These are phyloP conservation scores for Pampus argenteus DNA, from an alignment of 2,797 vertebrate species.

Conservation along the genomic window DNA sequence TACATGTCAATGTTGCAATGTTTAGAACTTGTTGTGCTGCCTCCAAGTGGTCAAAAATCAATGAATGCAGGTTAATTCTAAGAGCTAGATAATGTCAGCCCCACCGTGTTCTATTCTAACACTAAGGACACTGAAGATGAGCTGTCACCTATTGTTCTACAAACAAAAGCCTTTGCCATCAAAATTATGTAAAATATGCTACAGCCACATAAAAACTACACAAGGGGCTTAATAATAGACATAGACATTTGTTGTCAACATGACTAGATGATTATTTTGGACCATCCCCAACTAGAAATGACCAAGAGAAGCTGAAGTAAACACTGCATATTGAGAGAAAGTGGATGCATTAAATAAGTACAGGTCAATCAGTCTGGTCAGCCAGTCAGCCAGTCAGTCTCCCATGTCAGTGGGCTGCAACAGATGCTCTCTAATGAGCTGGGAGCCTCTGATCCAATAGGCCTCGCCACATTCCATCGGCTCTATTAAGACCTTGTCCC, in stretches of 20 bases:
- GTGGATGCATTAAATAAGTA: slow-evolving; percentile 26
- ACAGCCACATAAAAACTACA: neutral
- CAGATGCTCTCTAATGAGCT: slow-evolving; percentile 74
- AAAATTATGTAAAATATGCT: neutral
- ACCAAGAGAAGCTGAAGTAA: slow-evolving; percentile 19
- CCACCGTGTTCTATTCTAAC: neutral
- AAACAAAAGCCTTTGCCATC: too few species aligned
- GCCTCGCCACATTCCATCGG: slow-evolving; percentile 62
- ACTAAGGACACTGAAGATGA: neutral
- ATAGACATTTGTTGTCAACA: neutral
- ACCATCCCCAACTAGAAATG: neutral
- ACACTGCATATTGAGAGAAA: slow-evolving; percentile 23
- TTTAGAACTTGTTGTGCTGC: neutral
- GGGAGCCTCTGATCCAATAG: slow-evolving; percentile 61
- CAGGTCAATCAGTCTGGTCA: slow-evolving; percentile 51
- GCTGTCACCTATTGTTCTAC: neutral
- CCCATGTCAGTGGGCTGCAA: slow-evolving; percentile 58
- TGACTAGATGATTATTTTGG: neutral
- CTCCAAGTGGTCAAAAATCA: neutral
- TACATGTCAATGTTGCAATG: too few species aligned
- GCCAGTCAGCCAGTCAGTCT: slow-evolving; percentile 22
- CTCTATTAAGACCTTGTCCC: slow-evolving; percentile 71
- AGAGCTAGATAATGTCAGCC: neutral
- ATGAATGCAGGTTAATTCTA: neutral
- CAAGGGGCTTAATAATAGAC: neutral